Percentiles rank a stretch among this genome's conserved stretches.
phyloP scores from a whole-genome alignment of 2,888 invertebrate genomes.

The Sericinus montela region DNA sequence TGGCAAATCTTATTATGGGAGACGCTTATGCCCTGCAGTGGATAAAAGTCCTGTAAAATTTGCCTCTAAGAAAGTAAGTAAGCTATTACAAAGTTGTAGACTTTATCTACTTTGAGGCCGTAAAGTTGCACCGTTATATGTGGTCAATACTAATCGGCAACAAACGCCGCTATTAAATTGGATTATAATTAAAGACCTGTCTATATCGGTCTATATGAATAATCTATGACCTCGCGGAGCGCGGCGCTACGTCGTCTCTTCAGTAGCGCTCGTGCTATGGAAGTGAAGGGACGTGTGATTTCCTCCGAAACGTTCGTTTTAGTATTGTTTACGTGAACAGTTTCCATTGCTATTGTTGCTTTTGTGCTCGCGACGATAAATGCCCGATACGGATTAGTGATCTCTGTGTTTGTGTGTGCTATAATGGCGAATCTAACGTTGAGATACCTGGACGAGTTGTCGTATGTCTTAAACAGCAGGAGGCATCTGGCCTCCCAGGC shows the following conservation, averaged over 20 bases:
- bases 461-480: slow-evolving; percentile 68
- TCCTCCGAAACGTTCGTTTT: slow-evolving; percentile 20
- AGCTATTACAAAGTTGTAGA: no score
- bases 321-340: slow-evolving; percentile 48
- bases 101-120: no score
- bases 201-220: slow-evolving; percentile 14
- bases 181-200: slow-evolving; percentile 22
- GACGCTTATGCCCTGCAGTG: no score
- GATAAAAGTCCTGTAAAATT: no score
- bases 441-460: slow-evolving; percentile 74
- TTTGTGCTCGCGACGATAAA: slow-evolving; percentile 22
- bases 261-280: slow-evolving; percentile 52
- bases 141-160: slow-evolving; percentile 1
- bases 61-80: no score
- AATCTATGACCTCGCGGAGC: slow-evolving; percentile 33
- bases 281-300: slow-evolving; percentile 28
- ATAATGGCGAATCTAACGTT: slow-evolving; percentile 70
- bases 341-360: slow-evolving; percentile 31
- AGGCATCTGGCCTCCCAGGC: slow-evolving; percentile 60
- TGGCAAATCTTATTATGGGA: no score
- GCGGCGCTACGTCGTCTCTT: slow-evolving; percentile 14
- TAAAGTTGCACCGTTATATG: no score
- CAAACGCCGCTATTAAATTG: slow-evolving; percentile 7
- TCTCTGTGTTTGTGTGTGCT: slow-evolving; percentile 26
- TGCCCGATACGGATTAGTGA: slow-evolving; percentile 31